Evolutionary conservation across 2,888 invertebrate species (phyloP).

Genomic region (Cryptocephalus moraei): DNA sequence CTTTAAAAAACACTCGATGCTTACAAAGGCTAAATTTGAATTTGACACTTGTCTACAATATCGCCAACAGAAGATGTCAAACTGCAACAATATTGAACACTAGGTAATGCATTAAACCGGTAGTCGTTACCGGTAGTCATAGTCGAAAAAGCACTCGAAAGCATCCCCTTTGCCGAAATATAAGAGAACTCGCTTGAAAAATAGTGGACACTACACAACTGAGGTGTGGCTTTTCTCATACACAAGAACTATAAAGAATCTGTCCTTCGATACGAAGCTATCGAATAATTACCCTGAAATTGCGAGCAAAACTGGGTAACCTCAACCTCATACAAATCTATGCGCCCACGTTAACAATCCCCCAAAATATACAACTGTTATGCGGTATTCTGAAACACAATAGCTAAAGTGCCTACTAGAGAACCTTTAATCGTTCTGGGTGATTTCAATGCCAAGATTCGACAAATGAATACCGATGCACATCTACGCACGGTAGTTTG

Average conservation of each 20-base stretch:
- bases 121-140: too few relatives aligned
- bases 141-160: too few relatives aligned
- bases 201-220: too few relatives aligned
- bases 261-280: background rate
- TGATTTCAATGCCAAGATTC: background rate
- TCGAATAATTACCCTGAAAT: background rate
- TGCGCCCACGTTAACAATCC: background rate
- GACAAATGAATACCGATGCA: background rate
- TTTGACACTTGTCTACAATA: too few relatives aligned
- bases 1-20: too few relatives aligned
- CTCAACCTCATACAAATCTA: constrained; percentile 1
- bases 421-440: background rate
- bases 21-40: too few relatives aligned
- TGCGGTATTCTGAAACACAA: background rate
- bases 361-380: background rate
- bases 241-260: background rate
- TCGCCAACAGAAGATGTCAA: too few relatives aligned
- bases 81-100: too few relatives aligned
- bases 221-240: background rate
- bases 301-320: background rate
- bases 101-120: too few relatives aligned
- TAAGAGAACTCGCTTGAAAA: too few relatives aligned
- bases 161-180: too few relatives aligned
- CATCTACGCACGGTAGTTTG: background rate
- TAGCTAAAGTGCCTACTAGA: background rate